Conservation (phyloP, 2,888 invertebrate genomes). For the Acleris sparsana region DNA sequence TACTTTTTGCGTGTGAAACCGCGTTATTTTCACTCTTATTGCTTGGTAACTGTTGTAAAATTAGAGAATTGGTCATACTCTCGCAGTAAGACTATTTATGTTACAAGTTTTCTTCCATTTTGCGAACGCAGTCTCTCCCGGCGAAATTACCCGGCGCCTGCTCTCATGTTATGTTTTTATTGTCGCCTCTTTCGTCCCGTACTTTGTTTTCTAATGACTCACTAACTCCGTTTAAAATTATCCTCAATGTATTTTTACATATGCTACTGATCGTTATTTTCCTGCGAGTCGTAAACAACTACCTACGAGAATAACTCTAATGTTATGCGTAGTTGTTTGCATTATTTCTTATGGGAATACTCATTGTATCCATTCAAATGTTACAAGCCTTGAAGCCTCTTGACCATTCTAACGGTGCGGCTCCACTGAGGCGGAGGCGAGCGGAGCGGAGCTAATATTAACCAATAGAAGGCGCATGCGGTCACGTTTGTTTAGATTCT, state of each 20-base stretch:
- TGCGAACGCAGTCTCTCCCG: slow-evolving; percentile 54
- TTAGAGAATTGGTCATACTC: slow-evolving; percentile 78
- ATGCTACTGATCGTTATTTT: slow-evolving; percentile 38
- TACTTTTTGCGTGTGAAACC: too few relatives aligned
- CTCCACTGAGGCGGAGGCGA: too few relatives aligned
- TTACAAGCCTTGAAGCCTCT: too few relatives aligned
- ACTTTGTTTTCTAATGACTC: slow-evolving; percentile 72
- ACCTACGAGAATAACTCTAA: slow-evolving; percentile 15
- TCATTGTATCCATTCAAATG: too few relatives aligned
- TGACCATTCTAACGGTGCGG: too few relatives aligned
- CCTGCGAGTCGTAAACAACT: slow-evolving; percentile 38
- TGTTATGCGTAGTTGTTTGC: neutral
- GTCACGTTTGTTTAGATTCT: too few relatives aligned
- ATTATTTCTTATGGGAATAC: too few relatives aligned
- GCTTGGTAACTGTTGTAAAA: slow-evolving; percentile 55
- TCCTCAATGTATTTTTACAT: slow-evolving; percentile 42
- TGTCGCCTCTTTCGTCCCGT: slow-evolving; percentile 60
- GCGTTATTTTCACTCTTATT: slow-evolving; percentile 16
- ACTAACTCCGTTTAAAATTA: slow-evolving; percentile 66
- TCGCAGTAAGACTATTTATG: slow-evolving; percentile 68
- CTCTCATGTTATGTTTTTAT: slow-evolving; percentile 60
- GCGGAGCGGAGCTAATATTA: too few relatives aligned
- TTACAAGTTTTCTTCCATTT: slow-evolving; percentile 71
- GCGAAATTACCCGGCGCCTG: slow-evolving; percentile 79
- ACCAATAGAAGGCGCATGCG: too few relatives aligned